Evolutionary conservation across 2,113 vertebrate species (phyloP).

Genomic region (Oryzias curvinotus): DNA sequence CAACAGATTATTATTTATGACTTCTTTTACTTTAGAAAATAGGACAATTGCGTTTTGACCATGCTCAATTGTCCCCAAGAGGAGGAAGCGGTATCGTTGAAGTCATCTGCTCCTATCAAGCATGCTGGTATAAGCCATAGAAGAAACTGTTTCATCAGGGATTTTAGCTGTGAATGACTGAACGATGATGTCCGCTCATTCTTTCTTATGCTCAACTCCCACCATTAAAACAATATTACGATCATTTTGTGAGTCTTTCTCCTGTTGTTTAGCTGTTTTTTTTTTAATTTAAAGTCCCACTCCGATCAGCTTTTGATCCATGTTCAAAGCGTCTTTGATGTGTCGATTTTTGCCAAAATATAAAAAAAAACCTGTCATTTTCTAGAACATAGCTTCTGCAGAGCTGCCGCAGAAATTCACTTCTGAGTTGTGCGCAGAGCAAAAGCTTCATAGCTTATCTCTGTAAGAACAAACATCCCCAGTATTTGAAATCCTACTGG

Average conservation of each 20-base stretch:
- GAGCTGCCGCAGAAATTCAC: too few relatives aligned
- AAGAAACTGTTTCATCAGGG: constrained; percentile 65
- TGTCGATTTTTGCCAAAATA: too few relatives aligned
- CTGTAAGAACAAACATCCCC: too few relatives aligned
- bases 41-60: constrained; percentile 9
- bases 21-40: constrained; percentile 22
- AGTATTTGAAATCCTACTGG: too few relatives aligned
- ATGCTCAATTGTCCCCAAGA: not conserved
- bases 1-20: constrained; percentile 22
- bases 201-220: constrained; percentile 67
- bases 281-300: not conserved
- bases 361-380: too few relatives aligned
- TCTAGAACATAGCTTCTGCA: too few relatives aligned
- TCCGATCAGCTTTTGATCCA: too few relatives aligned
- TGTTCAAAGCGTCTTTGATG: too few relatives aligned
- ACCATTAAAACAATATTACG: constrained; percentile 62
- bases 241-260: constrained; percentile 8
- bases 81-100: constrained; percentile 10
- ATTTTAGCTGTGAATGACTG: constrained; percentile 70
- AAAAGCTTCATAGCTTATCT: too few relatives aligned
- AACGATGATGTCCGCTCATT: constrained; percentile 58
- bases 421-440: too few relatives aligned
- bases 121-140: constrained; percentile 67
- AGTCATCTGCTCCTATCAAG: constrained; percentile 58
- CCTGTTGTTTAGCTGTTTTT: not conserved